A percentile compares a stretch with the other conserved stretches of the same genome.
Evolutionary conservation across 2,888 invertebrate genomes (phyloP).

Genomic region (Volucella bombylans): DNA sequence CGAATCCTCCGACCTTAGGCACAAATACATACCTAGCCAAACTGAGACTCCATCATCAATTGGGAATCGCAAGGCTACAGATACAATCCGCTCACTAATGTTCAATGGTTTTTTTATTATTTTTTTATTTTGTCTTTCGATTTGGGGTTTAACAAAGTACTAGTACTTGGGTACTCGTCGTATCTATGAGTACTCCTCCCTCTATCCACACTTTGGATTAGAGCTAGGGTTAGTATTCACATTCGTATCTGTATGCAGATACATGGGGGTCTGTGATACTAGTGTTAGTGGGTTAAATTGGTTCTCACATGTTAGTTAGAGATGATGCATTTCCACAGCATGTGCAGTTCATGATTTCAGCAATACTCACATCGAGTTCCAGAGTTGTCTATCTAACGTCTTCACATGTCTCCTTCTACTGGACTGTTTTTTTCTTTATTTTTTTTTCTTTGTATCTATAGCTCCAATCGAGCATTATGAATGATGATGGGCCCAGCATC

Average conservation of each 20-base stretch:
- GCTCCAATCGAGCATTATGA: conserved; percentile 68
- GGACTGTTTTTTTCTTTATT: conserved; percentile 9
- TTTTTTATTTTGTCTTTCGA: not conserved
- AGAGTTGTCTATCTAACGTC: conserved; percentile 33
- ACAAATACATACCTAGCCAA: conserved; percentile 38
- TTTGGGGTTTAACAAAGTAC: conserved; percentile 38
- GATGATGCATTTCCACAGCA: conserved; percentile 66
- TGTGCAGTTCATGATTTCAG: conserved; percentile 64
- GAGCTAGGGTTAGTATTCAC: conserved; percentile 22
- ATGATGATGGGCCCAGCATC: conserved; percentile 52
- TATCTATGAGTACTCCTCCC: conserved; percentile 43
- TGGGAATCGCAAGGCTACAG: conserved; percentile 30
- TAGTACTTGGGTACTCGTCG: not conserved
- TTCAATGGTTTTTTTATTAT: conserved; percentile 32
- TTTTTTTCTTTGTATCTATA: conserved; percentile 2
- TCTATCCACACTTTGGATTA: conserved; percentile 15
- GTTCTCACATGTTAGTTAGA: conserved; percentile 55
- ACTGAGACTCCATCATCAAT: conserved; percentile 25
- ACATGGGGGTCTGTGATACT: conserved; percentile 6
- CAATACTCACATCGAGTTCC: conserved; percentile 28
- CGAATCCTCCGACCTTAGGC: conserved; percentile 66
- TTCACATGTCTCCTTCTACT: conserved; percentile 38
- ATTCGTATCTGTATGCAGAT: conserved; percentile 38
- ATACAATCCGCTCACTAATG: conserved; percentile 67
- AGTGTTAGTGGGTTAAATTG: conserved; percentile 22